A percentile compares a stretch with the other conserved stretches of the same genome.
Evolutionary conservation across 2,888 invertebrate genomes (phyloP).

Genomic region (Orchesella flavescens): DNA sequence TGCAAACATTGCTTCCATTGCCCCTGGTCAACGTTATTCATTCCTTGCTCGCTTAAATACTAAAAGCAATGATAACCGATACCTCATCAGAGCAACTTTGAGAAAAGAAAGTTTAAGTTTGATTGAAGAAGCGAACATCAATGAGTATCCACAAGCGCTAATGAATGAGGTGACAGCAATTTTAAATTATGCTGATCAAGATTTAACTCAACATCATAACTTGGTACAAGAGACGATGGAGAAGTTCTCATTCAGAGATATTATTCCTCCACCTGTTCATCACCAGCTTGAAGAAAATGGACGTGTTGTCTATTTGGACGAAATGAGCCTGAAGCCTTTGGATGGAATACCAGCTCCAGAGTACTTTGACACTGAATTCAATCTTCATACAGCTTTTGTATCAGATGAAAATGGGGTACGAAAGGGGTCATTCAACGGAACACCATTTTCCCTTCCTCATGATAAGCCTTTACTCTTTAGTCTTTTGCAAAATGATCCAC

Average conservation of each 20-base stretch:
- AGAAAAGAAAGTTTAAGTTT: conserved; percentile 41
- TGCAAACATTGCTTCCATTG: conserved; percentile 39
- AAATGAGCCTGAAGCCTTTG: conserved; percentile 39
- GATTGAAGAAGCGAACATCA: conserved; percentile 51
- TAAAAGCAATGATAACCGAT: conserved; percentile 9
- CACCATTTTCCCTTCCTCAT: conserved; percentile 12
- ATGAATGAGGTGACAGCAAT: conserved; percentile 55
- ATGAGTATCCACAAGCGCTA: conserved; percentile 58
- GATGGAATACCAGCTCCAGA: conserved; percentile 56
- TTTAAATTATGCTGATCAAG: conserved; percentile 30
- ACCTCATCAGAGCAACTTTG: conserved; percentile 49
- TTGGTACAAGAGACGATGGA: not conserved
- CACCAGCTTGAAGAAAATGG: not conserved
- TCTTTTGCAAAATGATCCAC: conserved; percentile 19
- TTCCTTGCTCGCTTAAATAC: conserved; percentile 37
- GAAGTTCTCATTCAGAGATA: not conserved
- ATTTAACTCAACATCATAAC: not conserved
- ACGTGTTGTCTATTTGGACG: conserved; percentile 10
- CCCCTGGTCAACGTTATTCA: conserved; percentile 66
- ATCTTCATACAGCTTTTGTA: conserved; percentile 13
- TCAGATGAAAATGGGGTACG: conserved; percentile 33
- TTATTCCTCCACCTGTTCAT: not conserved
- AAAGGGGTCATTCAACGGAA: conserved; percentile 50
- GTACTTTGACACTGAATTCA: conserved; percentile 52
- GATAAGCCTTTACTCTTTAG: conserved; percentile 47